A percentile compares a stretch with the other conserved stretches of the same genome.
Evolutionary conservation across 2,888 invertebrate species (phyloP).

Genomic region (Caenorhabditis auriculariae): DNA sequence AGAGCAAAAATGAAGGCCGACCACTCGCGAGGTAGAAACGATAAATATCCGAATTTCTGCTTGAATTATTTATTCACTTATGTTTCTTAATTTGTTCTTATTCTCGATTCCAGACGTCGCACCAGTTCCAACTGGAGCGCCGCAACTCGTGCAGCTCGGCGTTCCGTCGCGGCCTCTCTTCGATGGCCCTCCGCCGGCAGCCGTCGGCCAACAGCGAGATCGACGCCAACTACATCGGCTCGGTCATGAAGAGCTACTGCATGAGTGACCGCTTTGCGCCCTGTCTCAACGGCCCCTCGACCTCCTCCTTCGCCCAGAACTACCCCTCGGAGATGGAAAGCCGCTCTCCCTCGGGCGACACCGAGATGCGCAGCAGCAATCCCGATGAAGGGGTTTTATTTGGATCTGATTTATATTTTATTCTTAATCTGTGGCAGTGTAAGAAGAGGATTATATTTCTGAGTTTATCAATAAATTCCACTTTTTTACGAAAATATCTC

Average conservation of each 20-base stretch:
- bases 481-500: too few species aligned
- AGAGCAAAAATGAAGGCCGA: too few species aligned
- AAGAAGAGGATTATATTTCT: too few species aligned
- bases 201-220: constrained; percentile 49
- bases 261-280: too few species aligned
- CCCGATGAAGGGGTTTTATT: background rate
- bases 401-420: background rate
- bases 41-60: background rate
- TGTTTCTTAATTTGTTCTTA: too few species aligned
- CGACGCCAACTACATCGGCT: constrained; percentile 39
- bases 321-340: constrained; percentile 10
- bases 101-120: constrained; percentile 4
- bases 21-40: background rate
- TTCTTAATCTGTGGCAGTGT: too few species aligned
- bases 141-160: constrained; percentile 41
- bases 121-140: constrained; percentile 19
- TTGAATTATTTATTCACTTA: too few species aligned
- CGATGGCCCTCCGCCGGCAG: constrained; percentile 65
- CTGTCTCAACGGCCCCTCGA: background rate
- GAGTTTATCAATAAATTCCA: too few species aligned
- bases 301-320: background rate
- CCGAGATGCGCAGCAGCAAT: constrained; percentile 4
- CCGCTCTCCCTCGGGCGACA: constrained; percentile 21
- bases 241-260: too few species aligned
- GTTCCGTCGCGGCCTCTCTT: constrained; percentile 60